Conservation (phyloP, 2,888 invertebrate species). For the Ectropis crepuscularia region DNA sequence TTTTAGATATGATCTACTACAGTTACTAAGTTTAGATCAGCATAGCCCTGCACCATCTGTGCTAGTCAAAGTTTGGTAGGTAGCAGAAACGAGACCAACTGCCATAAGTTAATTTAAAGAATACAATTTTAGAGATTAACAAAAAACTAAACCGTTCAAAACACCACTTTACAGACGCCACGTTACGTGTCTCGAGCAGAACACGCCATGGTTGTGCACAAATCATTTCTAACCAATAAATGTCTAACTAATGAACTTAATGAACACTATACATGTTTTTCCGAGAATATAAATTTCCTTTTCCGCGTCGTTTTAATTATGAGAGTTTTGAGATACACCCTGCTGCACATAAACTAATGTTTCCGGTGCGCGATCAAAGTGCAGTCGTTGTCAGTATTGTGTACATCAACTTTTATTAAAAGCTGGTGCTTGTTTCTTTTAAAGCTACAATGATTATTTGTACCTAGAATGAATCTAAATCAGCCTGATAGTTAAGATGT, state of each 20-base stretch:
- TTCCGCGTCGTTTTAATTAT: constrained; percentile 20
- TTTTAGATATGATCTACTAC: too few species aligned
- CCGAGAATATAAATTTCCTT: constrained; percentile 22
- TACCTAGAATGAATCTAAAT: too few species aligned
- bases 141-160: too few species aligned
- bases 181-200: constrained; percentile 7
- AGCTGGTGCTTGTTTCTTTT: too few species aligned
- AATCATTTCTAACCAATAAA: constrained; percentile 21
- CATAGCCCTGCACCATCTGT: too few species aligned
- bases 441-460: too few species aligned
- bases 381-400: constrained; percentile 7
- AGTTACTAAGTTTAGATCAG: too few species aligned
- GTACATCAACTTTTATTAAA: not conserved
- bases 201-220: constrained; percentile 21
- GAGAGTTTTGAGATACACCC: constrained; percentile 12
- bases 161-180: not conserved
- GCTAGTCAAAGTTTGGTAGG: too few species aligned
- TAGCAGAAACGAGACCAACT: too few species aligned
- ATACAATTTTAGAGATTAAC: too few species aligned
- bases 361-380: constrained; percentile 18
- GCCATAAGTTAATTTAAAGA: too few species aligned
- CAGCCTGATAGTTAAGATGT: too few species aligned
- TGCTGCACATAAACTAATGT: constrained; percentile 14
- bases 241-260: constrained; percentile 21
- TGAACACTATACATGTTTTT: constrained; percentile 16